Percentiles rank a stretch among this genome's conserved stretches.
These are phyloP conservation scores for Chelonus formosanus DNA, from an alignment of 2,888 invertebrate genomes.

Conservation along the genomic window DNA sequence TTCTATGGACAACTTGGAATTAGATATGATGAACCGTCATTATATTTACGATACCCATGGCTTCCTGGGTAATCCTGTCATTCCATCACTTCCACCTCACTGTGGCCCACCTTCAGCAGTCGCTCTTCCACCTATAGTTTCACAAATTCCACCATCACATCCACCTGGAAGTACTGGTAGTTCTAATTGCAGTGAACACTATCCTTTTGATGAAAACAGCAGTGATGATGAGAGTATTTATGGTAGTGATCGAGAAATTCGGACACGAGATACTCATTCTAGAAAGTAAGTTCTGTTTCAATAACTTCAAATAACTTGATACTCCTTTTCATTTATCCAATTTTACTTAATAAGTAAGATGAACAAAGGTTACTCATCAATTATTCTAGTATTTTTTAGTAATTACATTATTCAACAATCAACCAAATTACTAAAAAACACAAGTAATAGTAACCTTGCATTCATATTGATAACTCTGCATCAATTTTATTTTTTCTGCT, in stretches of 20 bases:
- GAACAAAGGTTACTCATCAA: no score
- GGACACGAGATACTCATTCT: constrained; percentile 79
- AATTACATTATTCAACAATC: no score
- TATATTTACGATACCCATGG: constrained; percentile 70
- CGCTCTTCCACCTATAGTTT: constrained; percentile 55
- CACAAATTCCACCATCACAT: constrained; percentile 57
- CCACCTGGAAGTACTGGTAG: constrained; percentile 70
- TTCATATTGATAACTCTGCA: no score
- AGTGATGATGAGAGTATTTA: constrained; percentile 77
- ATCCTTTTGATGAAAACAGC: constrained; percentile 74
- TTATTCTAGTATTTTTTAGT: no score
- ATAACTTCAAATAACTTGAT: constrained; percentile 6
- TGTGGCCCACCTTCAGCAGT: constrained; percentile 52
- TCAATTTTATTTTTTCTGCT: no score
- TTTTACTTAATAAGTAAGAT: no score
- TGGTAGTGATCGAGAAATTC: constrained; percentile 85
- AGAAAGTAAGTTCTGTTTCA: constrained; percentile 70
- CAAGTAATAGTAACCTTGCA: no score
- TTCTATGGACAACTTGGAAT: constrained; percentile 75
- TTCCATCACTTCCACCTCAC: constrained; percentile 62
- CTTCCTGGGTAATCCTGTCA: constrained; percentile 63
- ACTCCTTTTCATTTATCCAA: no score
- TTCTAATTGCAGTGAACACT: constrained; percentile 74
- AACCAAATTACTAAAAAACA: no score
- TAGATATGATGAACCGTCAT: constrained; percentile 75